A percentile compares a stretch with the other conserved stretches of the same genome.
Evolutionary conservation across 2,888 invertebrate species (phyloP).

Genomic region (Pristionchus fissidentatus): DNA sequence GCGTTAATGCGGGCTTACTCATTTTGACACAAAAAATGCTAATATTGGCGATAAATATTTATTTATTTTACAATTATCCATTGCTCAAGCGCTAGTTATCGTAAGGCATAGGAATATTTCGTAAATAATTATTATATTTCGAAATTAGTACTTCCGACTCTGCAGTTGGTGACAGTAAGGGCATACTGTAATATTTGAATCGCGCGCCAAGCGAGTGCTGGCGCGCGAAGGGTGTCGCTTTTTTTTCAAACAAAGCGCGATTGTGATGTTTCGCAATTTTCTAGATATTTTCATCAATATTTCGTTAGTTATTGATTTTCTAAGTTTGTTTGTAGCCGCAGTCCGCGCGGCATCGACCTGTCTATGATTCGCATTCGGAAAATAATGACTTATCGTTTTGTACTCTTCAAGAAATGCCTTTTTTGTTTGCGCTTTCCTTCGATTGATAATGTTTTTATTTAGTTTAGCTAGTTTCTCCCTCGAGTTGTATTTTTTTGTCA

Average conservation of each 20-base stretch:
- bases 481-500: too few relatives aligned
- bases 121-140: too few relatives aligned
- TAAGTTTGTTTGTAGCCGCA: neutral
- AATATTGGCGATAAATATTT: too few relatives aligned
- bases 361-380: neutral
- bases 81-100: too few relatives aligned
- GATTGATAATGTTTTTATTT: neutral
- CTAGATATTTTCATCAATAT: neutral
- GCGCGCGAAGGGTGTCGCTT: neutral
- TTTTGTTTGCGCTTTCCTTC: neutral
- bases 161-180: too few relatives aligned
- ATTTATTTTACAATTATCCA: too few relatives aligned
- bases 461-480: too few relatives aligned
- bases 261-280: slow-evolving; percentile 9
- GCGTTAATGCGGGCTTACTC: too few relatives aligned
- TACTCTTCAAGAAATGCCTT: neutral
- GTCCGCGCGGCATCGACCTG: too few relatives aligned
- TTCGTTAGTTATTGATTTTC: neutral
- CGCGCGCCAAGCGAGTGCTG: neutral
- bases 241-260: neutral
- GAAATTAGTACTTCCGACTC: too few relatives aligned
- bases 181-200: slow-evolving; percentile 1
- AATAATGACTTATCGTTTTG: neutral
- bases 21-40: too few relatives aligned
- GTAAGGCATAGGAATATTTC: too few relatives aligned